Percentiles rank a stretch among this genome's conserved stretches.
These are phyloP conservation scores for Empis livida DNA, from an alignment of 2,888 invertebrate species.

Conservation along the genomic window DNA sequence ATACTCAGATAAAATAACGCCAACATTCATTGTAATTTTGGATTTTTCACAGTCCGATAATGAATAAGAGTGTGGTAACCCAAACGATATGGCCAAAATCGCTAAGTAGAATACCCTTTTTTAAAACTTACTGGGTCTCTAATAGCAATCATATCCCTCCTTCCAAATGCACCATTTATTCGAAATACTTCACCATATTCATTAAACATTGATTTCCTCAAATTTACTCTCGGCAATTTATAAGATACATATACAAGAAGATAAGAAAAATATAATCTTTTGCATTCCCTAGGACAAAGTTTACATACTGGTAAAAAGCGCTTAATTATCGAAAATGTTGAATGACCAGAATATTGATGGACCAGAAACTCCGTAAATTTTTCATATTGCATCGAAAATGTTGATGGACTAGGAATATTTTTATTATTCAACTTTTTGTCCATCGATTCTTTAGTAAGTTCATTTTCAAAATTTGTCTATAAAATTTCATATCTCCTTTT, in stretches of 20 bases:
- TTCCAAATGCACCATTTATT: slow-evolving; percentile 32
- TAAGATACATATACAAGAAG: slow-evolving; percentile 4
- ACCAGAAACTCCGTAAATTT: no score
- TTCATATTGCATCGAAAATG: slow-evolving; percentile 16
- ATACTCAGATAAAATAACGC: slow-evolving; percentile 22
- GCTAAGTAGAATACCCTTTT: slow-evolving; percentile 34
- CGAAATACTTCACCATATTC: slow-evolving; percentile 35
- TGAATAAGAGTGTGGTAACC: slow-evolving; percentile 33
- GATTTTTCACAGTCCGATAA: slow-evolving; percentile 32
- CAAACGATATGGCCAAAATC: slow-evolving; percentile 35
- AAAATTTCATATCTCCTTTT: no score
- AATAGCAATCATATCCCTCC: slow-evolving; percentile 30
- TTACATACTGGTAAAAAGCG: slow-evolving; percentile 25
- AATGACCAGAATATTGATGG: slow-evolving; percentile 28
- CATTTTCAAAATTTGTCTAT: background rate
- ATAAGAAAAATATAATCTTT: background rate
- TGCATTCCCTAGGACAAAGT: background rate
- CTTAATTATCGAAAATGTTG: slow-evolving; percentile 17
- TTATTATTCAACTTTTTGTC: background rate
- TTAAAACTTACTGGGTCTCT: slow-evolving; percentile 41
- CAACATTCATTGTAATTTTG: slow-evolving; percentile 19
- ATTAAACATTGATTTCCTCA: background rate
- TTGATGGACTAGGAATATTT: no score
- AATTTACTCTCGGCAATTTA: background rate
- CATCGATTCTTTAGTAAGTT: background rate